phyloP scores from a whole-genome alignment of 2,113 vertebrate genomes.

The Regulus satrapa region DNA sequence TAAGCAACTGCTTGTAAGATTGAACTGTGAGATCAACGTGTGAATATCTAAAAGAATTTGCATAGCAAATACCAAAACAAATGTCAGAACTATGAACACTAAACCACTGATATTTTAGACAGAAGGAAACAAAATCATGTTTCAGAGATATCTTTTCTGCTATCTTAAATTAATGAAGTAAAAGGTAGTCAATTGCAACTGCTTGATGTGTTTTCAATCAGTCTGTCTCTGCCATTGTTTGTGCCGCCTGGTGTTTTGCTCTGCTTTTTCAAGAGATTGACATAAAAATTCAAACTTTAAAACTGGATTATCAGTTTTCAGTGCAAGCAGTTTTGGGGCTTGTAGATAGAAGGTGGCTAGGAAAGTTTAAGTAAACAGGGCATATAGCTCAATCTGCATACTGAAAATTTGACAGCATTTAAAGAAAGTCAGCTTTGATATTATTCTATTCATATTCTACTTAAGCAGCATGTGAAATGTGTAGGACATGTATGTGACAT shows the following conservation, averaged over 20 bases:
- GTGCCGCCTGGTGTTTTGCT: not conserved
- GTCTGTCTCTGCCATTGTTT: not conserved
- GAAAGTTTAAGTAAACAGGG: not conserved
- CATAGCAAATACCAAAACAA: not conserved
- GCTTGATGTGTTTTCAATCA: not conserved
- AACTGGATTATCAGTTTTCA: not conserved
- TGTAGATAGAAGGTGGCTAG: not conserved
- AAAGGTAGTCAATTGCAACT: not conserved
- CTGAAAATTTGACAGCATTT: not conserved
- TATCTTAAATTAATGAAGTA: not conserved
- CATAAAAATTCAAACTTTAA: not conserved
- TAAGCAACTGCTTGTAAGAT: not conserved
- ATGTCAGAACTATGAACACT: not conserved
- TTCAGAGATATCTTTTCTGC: not conserved
- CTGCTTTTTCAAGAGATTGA: not conserved
- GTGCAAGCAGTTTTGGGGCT: not conserved
- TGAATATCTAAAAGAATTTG: not conserved
- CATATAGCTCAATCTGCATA: not conserved
- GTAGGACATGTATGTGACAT: not conserved
- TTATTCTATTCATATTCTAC: not conserved
- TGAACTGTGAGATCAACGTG: not conserved
- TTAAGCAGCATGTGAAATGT: not conserved
- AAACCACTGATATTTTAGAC: not conserved
- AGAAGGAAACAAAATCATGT: not conserved
- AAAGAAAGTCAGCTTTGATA: not conserved